Conservation (phyloP, 1,140 invertebrate species). For the Coboldia fuscipes region DNA sequence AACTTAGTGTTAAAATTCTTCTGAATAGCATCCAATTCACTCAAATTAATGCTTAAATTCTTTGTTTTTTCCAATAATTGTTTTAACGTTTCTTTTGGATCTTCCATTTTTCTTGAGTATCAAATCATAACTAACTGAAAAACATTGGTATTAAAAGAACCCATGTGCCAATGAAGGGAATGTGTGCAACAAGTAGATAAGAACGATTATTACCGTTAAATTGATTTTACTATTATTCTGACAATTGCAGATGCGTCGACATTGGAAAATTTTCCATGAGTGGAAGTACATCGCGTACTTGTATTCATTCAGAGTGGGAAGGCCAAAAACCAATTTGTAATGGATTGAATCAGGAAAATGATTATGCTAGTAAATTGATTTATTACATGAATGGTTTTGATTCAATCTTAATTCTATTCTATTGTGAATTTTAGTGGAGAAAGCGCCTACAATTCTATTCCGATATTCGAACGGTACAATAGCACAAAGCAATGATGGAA, state of each 20-base stretch:
- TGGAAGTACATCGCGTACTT: slow-evolving; percentile 37
- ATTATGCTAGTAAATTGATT: slow-evolving; percentile 48
- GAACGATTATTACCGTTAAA: too few species aligned
- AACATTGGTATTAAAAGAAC: too few species aligned
- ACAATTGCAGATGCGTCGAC: slow-evolving; percentile 48
- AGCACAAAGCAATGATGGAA: slow-evolving; percentile 66
- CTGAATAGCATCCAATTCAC: too few species aligned
- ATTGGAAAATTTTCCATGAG: slow-evolving; percentile 50
- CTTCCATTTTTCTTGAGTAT: not conserved
- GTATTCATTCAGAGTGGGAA: slow-evolving; percentile 55
- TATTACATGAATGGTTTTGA: not conserved
- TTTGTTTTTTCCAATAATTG: not conserved
- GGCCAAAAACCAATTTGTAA: slow-evolving; percentile 54
- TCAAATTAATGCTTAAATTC: not conserved
- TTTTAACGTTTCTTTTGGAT: slow-evolving; percentile 2
- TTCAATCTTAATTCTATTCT: not conserved
- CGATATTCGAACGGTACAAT: slow-evolving; percentile 59
- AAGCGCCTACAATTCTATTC: slow-evolving; percentile 66
- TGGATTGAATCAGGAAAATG: slow-evolving; percentile 63
- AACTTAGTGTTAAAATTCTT: too few species aligned
- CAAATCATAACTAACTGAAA: too few species aligned
- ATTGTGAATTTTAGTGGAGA: slow-evolving; percentile 39
- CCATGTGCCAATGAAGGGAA: too few species aligned
- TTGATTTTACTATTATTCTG: slow-evolving; percentile 12
- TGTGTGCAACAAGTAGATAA: too few species aligned